These are phyloP conservation scores for Ypsolopha sequella DNA, from an alignment of 2,888 invertebrate genomes.

Conservation along the genomic window DNA sequence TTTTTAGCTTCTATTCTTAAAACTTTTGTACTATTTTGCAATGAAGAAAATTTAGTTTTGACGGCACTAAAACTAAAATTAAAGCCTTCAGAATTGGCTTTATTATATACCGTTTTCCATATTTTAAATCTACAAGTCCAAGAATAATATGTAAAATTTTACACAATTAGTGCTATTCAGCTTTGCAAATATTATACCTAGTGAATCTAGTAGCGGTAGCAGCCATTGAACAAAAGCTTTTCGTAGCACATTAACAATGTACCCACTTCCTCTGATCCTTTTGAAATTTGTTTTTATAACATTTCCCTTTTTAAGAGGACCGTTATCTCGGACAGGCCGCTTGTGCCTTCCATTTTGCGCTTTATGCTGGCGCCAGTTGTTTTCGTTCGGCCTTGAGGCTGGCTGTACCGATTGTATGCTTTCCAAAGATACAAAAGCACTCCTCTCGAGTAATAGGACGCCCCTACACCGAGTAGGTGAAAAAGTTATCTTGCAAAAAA, in stretches of 20 bases:
- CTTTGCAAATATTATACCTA: too few species aligned
- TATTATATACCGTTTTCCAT: too few species aligned
- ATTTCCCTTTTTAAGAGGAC: background rate
- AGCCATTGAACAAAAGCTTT: background rate
- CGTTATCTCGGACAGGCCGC: background rate
- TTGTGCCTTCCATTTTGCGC: conserved; percentile 38
- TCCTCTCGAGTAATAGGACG: background rate
- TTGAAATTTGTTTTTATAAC: background rate
- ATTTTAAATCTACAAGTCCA: too few species aligned
- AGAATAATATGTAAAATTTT: too few species aligned
- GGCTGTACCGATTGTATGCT: background rate
- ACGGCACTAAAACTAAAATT: too few species aligned
- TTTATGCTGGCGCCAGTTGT: conserved; percentile 39
- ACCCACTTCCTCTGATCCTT: background rate
- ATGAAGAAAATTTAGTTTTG: too few species aligned
- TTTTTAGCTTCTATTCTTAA: too few species aligned
- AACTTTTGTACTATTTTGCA: too few species aligned
- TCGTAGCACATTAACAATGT: background rate
- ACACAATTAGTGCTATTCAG: too few species aligned
- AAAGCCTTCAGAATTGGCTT: too few species aligned
- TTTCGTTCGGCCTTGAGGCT: conserved; percentile 23
- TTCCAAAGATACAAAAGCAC: background rate
- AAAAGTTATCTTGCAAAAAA: background rate
- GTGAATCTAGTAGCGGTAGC: background rate
- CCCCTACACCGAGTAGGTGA: background rate